These are phyloP conservation scores for Sardinella longiceps DNA, from an alignment of 2,797 vertebrate species.

Conservation along the genomic window DNA sequence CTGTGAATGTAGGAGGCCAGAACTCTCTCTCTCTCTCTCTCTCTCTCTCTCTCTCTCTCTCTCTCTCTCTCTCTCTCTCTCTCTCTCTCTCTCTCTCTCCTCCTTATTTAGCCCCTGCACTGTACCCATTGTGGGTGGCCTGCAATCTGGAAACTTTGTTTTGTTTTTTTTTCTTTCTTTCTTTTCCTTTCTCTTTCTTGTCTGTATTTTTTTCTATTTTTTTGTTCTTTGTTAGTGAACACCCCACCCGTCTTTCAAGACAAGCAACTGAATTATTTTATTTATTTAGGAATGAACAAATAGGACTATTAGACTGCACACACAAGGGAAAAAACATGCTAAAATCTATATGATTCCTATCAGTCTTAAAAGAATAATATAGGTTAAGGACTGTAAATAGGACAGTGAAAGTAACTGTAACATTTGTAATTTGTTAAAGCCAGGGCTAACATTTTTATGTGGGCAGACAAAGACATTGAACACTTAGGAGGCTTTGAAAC, in stretches of 20 bases:
- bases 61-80: background rate
- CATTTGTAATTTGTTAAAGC: background rate
- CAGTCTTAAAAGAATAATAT: no score
- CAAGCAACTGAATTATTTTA: slow-evolving; percentile 38
- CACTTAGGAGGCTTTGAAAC: background rate
- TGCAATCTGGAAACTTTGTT: slow-evolving; percentile 73
- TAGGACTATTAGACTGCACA: background rate
- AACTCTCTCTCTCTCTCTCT: background rate
- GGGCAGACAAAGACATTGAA: background rate
- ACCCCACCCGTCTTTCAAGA: background rate
- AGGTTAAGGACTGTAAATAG: no score
- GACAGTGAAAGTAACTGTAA: no score
- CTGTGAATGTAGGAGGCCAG: background rate
- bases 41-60: background rate
- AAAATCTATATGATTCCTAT: no score
- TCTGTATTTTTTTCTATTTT: slow-evolving; percentile 18
- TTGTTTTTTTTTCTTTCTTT: slow-evolving; percentile 66
- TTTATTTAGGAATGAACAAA: background rate
- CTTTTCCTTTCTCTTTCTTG: slow-evolving; percentile 64
- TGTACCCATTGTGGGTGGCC: slow-evolving; percentile 70
- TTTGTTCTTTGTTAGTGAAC: slow-evolving; percentile 34
- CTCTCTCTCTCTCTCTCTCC: background rate
- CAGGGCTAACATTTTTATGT: background rate
- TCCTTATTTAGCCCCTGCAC: slow-evolving; percentile 59
- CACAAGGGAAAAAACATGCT: no score